Base-by-base conservation (phyloP, 23 tunicate species). In the Aplidium turbinatum region DNA sequence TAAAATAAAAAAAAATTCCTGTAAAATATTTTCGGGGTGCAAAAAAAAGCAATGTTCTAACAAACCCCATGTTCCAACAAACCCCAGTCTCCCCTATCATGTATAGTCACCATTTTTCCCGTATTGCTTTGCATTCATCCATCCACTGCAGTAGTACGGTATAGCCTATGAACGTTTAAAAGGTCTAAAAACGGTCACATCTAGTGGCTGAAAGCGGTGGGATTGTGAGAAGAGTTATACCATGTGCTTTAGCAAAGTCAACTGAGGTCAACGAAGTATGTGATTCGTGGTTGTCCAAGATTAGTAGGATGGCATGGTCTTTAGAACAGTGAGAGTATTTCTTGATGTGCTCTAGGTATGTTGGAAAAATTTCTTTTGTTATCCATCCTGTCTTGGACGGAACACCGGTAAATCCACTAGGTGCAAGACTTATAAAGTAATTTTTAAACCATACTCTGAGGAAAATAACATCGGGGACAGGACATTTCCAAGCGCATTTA, bases 401-500 rank as follows among this genome's bases (percentile, higher is more conserved):
- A 31, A 53, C 63, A 7, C 77, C 77, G 28, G 33, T 23, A 4
- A 35, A 72, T 47, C 77, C 77, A 31, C n/a, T 72, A 23, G 77
- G 70, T 26, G 62, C 77, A 47, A 45, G 56, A 24, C 75, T 11
- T 68, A 68, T n/a, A 45, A 72, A 72, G 53, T 31, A 32, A 27
- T 42, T 72, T 33, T 22, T 55, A 53, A 72, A 72, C 9, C 33
- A 21, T 45, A 47, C 35, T 42, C 33, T 13, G 19, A 33, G 70
- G 21, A 45, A 72, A 55, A 72, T 32, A 50, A 55, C 34, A 72
- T 45, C 18, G 70, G 70, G 9, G 35, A 69, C 39, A 72, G 24
- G 35, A 51, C 18, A 50, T 72, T 72, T 45, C 70, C 77, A 18
- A 50, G 19, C 40, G 70, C 77, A 72, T 72, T 72, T 9, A 72